Conservation (phyloP, 2,797 vertebrate genomes). For the Aldrovandia affinis region DNA sequence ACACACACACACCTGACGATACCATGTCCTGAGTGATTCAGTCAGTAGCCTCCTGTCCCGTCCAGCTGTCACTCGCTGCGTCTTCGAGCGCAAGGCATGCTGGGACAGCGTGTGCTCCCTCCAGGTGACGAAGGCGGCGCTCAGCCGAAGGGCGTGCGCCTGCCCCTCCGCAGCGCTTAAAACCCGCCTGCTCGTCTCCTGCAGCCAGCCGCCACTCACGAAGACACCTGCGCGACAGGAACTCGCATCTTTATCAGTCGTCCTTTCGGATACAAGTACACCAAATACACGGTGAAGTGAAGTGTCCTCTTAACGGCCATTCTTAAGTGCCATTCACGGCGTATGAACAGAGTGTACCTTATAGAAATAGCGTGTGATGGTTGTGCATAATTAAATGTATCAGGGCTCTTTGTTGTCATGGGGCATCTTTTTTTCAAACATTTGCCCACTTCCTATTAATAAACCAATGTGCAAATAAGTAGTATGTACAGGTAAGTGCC, state of each 20-base stretch:
- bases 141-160: not conserved
- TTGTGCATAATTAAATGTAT: not conserved
- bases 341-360: not conserved
- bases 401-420: too few relatives aligned
- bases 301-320: too few relatives aligned
- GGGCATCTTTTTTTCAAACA: too few relatives aligned
- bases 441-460: too few relatives aligned
- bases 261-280: not conserved
- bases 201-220: slow-evolving; percentile 22
- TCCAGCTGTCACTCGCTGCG: not conserved
- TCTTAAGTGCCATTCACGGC: not conserved
- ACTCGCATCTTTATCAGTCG: not conserved
- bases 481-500: too few relatives aligned
- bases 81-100: not conserved
- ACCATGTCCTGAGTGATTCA: slow-evolving; percentile 19
- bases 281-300: not conserved
- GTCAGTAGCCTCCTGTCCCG: slow-evolving; percentile 31
- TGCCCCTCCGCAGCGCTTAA: not conserved
- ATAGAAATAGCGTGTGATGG: not conserved
- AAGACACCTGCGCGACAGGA: slow-evolving; percentile 23
- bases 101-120: slow-evolving; percentile 19
- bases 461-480: too few relatives aligned
- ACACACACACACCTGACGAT: not conserved
- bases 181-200: not conserved
- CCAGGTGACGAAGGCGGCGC: slow-evolving; percentile 35